Evolutionary conservation across 2,888 invertebrate genomes (phyloP), one percentile per base, ranked within the genome.

Genomic region (Muschampia plurimacula): DNA sequence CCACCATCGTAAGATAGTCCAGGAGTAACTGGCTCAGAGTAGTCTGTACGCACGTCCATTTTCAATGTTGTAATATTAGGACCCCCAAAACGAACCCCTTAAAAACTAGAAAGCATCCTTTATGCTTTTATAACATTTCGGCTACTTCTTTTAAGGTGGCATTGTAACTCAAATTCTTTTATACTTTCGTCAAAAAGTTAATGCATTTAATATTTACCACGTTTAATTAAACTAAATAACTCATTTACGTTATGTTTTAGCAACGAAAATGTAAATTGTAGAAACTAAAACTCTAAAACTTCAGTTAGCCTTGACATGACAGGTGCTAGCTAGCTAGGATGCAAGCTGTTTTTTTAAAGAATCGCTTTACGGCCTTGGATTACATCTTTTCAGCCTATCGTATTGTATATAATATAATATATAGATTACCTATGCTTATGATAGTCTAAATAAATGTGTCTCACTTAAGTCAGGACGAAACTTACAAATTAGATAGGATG

Each of bases 11-110:
- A 88, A 22, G 86, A 79, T 72, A 89, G 72, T 32, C 84, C 83
- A 46, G 89, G 89, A 55, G 89, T 87, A 10, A 84, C 78, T 73
- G 88, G 81, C 64, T 89, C 87, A 63, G 82, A 78, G 69, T 85
- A 84, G 75, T 88, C 87, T 2, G 89, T 77, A 72, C 87, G 89
- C 65, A 90, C 79, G 79, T 92, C 89, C 92, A 92, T 93, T 75
- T 82, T 84, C 60, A 36, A 60, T 39, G 55, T 65, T 52, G 41
- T 67, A 5, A 22, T n/a, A 39, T n/a, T 36, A n/a, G 8, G 41
- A 39, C 15, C n/a, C 36, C 39, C 39, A 39, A 62, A 39, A n/a
- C 15, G 15, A 62, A 41, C 62, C 2, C 7, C 22, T 41, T 39
- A 67, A 3, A 12, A 41, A 62, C 62, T 63, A 63, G 41, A 60